A percentile compares a stretch with the other conserved stretches of the same genome.
phyloP scores from a whole-genome alignment of 2,797 vertebrate genomes.

The Hyperoplus immaculatus region DNA sequence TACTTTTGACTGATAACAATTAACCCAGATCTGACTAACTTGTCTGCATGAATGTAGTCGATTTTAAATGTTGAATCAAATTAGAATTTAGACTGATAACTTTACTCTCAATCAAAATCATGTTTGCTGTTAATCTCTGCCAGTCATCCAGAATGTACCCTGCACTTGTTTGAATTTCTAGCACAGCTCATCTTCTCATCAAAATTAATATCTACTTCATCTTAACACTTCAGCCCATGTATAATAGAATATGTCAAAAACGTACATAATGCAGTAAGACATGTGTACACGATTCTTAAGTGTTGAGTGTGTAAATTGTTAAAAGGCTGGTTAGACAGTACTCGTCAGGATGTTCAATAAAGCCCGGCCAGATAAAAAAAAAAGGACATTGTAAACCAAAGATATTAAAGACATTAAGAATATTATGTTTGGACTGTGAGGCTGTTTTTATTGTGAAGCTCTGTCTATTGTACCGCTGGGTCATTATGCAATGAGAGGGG shows the following conservation, averaged over 20 bases:
- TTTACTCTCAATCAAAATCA: not conserved
- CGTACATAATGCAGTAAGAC: not conserved
- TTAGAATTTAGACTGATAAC: not conserved
- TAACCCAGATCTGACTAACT: not conserved
- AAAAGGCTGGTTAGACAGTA: constrained; percentile 15
- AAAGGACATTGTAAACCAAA: constrained; percentile 41
- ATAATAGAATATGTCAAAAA: constrained; percentile 33
- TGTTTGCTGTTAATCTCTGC: not conserved
- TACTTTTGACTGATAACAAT: not conserved
- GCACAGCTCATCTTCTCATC: not conserved
- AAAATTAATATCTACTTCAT: not conserved
- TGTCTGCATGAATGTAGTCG: not conserved
- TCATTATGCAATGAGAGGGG: constrained; percentile 64
- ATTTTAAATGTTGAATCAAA: no score
- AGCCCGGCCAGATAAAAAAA: constrained; percentile 22
- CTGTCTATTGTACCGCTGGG: constrained; percentile 54
- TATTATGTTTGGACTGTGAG: constrained; percentile 58
- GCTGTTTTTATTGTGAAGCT: constrained; percentile 54
- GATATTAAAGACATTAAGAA: constrained; percentile 53
- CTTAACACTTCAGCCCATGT: constrained; percentile 21
- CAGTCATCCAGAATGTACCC: not conserved
- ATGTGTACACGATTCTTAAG: constrained; percentile 22
- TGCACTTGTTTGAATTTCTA: not conserved
- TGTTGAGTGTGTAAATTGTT: constrained; percentile 28
- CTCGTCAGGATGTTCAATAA: constrained; percentile 39